phyloP scores from a whole-genome alignment of 2,888 invertebrate genomes.

The Tipula helvola region DNA sequence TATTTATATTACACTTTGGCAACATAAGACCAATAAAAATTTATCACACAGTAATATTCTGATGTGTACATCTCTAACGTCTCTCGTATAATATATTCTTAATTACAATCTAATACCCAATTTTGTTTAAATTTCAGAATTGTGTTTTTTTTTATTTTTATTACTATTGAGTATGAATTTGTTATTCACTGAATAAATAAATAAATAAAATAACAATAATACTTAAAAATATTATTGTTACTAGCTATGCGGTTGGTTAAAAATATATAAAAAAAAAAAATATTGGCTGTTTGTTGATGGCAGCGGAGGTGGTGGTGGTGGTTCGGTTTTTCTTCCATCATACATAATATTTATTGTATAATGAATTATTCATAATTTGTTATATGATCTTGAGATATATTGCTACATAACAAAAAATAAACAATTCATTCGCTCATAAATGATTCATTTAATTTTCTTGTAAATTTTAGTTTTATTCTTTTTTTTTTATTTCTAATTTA shows the following conservation, averaged over 20 bases:
- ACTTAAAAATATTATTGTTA: neutral
- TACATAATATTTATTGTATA: neutral
- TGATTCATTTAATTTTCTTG: neutral
- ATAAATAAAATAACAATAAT: neutral
- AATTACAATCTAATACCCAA: conserved; percentile 4
- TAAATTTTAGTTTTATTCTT: neutral
- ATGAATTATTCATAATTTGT: neutral
- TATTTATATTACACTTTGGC: neutral
- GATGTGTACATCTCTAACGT: neutral
- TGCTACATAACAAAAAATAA: neutral
- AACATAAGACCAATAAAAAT: neutral
- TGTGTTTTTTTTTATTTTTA: neutral
- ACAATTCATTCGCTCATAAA: neutral
- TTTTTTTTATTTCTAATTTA: neutral
- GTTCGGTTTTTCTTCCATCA: neutral
- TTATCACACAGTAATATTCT: neutral
- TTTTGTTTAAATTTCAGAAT: neutral
- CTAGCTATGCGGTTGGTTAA: neutral
- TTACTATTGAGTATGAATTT: neutral
- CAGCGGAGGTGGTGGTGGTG: neutral
- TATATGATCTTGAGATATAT: neutral
- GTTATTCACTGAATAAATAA: neutral
- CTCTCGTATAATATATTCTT: neutral
- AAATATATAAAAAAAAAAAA: neutral
- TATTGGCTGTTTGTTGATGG: neutral